Base-by-base conservation (phyloP, 2,888 invertebrate species). In the Pollenia griseotomentosa region DNA sequence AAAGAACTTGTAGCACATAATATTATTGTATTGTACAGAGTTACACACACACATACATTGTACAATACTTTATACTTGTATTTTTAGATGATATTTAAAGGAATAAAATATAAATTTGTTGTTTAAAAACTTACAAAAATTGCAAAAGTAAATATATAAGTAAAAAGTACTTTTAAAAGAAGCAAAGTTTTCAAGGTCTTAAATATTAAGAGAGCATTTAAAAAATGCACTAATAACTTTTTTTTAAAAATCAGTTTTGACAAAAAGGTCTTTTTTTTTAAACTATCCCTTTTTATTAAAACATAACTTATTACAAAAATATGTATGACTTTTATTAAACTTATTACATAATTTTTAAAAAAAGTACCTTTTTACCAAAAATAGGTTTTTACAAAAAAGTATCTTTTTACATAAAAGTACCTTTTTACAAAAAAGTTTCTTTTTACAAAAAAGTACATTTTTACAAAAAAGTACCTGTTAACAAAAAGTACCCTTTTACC, bases 1-100 rank as follows among this genome's bases (percentile, higher is more conserved):
- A 89, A 90, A 91, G 89, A 61, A 82, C 63, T 82, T 73, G 75
- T 42, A 59, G 71, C 68, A 77, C 61, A 78, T 71, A 84, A 75
- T 61, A 75, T 73, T 75, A 44, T 74, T 75, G 51, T 79, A 66
- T 65, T 70, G 70, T 61, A 73, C 48, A 74, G 33, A 33, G 23
- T 40, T 40, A 73, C 65, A 44, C 40, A 51, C 19, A 55, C 12
- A 55, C 46, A 65, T 33, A 51, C n/a, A 77, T 19, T 23, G 44
- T 61, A 48, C 42, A 42, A 33, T 42, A 33, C 48, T n/a, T n/a
- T n/a, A n/a, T n/a, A 44, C 42, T 19, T 70, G 2, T 42, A 48
- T 6, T 6, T 6, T 23, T 61, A 42, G 8, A 6, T 2, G 23
- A 14, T 23, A 7, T 44, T 73, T 40, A 73, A 81, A 71, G 44